Percentiles rank a stretch among this genome's conserved stretches.
phyloP scores from a whole-genome alignment of 2,888 invertebrate genomes.

The Lasioglossum vierecki region DNA sequence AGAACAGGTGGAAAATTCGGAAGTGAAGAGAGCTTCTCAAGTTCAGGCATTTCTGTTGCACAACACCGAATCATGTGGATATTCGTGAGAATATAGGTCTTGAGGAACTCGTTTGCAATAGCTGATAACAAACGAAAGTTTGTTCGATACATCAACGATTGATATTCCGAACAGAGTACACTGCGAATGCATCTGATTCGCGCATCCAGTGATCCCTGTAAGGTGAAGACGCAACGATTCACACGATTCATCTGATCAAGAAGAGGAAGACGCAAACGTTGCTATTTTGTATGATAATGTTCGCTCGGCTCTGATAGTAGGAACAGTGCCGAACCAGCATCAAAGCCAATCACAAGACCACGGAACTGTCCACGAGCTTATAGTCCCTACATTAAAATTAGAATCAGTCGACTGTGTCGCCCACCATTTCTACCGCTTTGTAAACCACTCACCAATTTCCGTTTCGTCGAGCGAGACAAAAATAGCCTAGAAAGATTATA shows the following conservation, averaged over 20 bases:
- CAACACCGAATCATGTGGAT: not conserved
- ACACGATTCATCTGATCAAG: not conserved
- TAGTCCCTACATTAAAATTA: conserved; percentile 40
- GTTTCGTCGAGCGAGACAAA: conserved; percentile 3
- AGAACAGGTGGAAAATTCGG: not conserved
- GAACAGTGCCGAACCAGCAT: conserved; percentile 15
- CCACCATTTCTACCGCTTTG: conserved; percentile 54
- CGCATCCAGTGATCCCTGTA: not conserved
- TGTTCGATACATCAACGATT: not conserved
- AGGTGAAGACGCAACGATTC: not conserved
- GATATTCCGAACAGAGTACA: not conserved
- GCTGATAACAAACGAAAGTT: not conserved
- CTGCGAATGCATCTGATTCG: not conserved
- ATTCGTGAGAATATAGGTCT: not conserved
- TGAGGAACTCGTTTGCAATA: not conserved
- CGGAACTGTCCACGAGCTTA: conserved; percentile 59
- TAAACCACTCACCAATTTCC: conserved; percentile 27
- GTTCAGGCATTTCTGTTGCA: not conserved
- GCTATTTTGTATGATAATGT: conserved; percentile 17
- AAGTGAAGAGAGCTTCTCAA: not conserved
- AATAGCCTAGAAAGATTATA: not conserved
- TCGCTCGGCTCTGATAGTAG: conserved; percentile 43
- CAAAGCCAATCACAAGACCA: conserved; percentile 40
- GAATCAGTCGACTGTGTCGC: conserved; percentile 28
- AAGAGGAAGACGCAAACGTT: not conserved